Evolutionary conservation across 2,113 vertebrate genomes (phyloP), one percentile per base, ranked within the genome.

Genomic region (Ploceus nigricollis): DNA sequence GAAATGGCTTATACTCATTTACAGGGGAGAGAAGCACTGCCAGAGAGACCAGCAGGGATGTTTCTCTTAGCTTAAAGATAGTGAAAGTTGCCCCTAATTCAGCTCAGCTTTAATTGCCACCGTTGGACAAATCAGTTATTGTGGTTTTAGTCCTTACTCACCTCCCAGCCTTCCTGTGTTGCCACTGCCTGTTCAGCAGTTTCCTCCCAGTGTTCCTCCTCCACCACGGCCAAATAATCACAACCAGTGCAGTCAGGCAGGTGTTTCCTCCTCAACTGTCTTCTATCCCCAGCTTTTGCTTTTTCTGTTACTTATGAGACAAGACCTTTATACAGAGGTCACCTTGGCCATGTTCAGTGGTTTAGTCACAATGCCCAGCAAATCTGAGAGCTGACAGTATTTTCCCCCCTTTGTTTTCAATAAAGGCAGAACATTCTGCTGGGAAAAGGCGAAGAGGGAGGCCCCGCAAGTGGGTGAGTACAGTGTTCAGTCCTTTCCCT

Each of bases 401-500:
- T 19, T 35, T 50, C 9, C 44, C 18, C 21, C 2, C 8, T 45
- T 90, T 60, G 61, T n/a, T 89, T 93, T 63, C n/a, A 58, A 94
- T 93, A 48, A 83, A 97, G 97, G 77, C 47, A 72, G 90, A 79
- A 27, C 35, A 82, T 93, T 2, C 95, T 60, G 54, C 48, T 91
- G 91, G 27, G 51, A 97, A 97, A 17, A 97, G 51, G 66, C 87
- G 42, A 28, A 94, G 97, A 82, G 97, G 97, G 76, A 96, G 97
- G 53, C 97, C 97, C 13, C 96, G 94, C 54, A 97, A 97, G 71
- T 96, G 96, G 96, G 97, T 97, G 48, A 97, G 97, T 95, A 40
- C 1, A 1, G 33, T 33, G 20, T 77, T 50, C 28, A 35, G 39
- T 72, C 31, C 50, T 85, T 50, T 77, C 51, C 28, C 14, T 68